Evolutionary conservation across 1,140 invertebrate genomes (phyloP), one percentile per base, ranked within the genome.

Genomic region (Sogatella furcifera): DNA sequence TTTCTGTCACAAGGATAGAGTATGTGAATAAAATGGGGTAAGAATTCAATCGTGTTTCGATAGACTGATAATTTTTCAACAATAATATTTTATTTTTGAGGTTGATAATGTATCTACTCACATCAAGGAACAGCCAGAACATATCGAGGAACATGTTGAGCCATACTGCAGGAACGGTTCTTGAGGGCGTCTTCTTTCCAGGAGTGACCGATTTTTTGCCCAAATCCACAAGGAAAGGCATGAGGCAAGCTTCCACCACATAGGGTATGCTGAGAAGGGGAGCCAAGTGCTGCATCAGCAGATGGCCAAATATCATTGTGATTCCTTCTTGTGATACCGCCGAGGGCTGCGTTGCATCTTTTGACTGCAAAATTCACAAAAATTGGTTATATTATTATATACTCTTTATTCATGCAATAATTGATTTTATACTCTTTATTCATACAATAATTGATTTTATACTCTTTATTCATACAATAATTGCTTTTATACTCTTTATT

Each of bases 51-150:
- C n/a, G n/a, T n/a, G n/a, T n/a, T n/a, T n/a, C n/a, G n/a, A n/a
- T n/a, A n/a, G n/a, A n/a, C n/a, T n/a, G n/a, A n/a, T n/a, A n/a
- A n/a, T n/a, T n/a, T n/a, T n/a, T n/a, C n/a, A n/a, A n/a, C n/a
- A n/a, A n/a, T n/a, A n/a, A n/a, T n/a, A n/a, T n/a, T n/a, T n/a
- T n/a, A n/a, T n/a, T n/a, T n/a, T n/a, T 28, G 24, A 28, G 6
- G 6, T 4, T 6, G 2, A 28, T 2, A 28, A 6, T 28, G 24
- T 28, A 49, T 1, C 8, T 19, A 57, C 69, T 68, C 13, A 65
- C 63, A 13, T 52, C 62, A 5, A 86, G 70, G 62, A 85, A 81
- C 14, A 81, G 77, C 84, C 85, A 86, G 34, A 88, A 69, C 5
- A 84, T 65, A 66, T 86, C 81, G 19, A 84, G 67, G 17, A 80